Evolutionary conservation across 2,113 vertebrate species (phyloP).

Genomic region (Cephalopterus ornatus): DNA sequence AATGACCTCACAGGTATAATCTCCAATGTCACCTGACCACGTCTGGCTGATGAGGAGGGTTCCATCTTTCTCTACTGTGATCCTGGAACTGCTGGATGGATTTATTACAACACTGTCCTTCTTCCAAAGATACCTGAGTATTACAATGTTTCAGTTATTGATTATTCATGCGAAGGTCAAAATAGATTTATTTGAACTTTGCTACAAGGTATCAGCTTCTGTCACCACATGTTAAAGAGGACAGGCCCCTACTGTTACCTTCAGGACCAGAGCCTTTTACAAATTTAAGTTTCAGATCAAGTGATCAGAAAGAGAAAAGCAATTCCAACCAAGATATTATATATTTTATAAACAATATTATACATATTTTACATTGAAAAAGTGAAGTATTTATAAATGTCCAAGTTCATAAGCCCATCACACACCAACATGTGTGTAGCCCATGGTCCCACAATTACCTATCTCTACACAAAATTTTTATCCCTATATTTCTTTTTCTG

Average conservation of each 20-base stretch:
- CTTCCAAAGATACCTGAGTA: slow-evolving; percentile 87
- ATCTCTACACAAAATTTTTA: background rate
- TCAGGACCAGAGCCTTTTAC: background rate
- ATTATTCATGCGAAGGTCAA: background rate
- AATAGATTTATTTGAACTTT: background rate
- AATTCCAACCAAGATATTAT: background rate
- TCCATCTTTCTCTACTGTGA: slow-evolving; percentile 80
- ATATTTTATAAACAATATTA: background rate
- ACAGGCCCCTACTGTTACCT: background rate
- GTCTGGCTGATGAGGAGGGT: slow-evolving; percentile 92
- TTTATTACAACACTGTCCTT: slow-evolving; percentile 78
- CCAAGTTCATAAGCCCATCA: background rate
- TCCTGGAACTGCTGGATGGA: slow-evolving; percentile 80
- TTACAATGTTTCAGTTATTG: slow-evolving; percentile 4
- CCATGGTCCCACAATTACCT: background rate
- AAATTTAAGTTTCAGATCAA: background rate
- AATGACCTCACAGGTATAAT: slow-evolving; percentile 89
- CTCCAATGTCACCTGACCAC: slow-evolving; percentile 95
- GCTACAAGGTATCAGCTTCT: background rate
- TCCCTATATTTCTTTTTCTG: fast-evolving
- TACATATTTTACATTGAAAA: background rate
- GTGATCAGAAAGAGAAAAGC: background rate
- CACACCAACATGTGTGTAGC: background rate
- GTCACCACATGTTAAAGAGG: background rate
- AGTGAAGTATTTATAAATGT: background rate